Evolutionary conservation across 2,113 vertebrate genomes (phyloP).

Genomic region (Tragelaphus strepsiceros): DNA sequence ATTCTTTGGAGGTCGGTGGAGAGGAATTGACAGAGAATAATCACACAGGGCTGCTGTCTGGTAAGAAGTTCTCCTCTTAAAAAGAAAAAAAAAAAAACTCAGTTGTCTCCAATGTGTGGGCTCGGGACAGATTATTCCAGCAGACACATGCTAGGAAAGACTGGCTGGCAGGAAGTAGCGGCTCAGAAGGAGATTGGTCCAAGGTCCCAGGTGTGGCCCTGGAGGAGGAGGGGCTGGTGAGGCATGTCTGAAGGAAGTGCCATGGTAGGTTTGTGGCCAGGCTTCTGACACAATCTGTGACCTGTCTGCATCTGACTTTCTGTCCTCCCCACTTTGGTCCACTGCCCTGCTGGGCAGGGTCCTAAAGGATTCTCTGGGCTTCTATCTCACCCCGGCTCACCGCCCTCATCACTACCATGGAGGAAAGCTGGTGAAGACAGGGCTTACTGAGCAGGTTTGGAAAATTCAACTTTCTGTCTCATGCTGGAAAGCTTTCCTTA

Average conservation of each 20-base stretch:
- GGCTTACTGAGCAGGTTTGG: neutral
- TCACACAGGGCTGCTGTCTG: neutral
- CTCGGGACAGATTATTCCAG: constrained; percentile 10
- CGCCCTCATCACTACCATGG: neutral
- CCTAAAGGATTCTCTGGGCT: neutral
- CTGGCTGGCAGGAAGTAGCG: neutral
- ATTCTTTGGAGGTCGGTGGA: neutral
- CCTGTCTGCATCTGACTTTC: neutral
- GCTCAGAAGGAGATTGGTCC: neutral
- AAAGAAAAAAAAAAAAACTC: neutral
- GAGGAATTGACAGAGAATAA: neutral
- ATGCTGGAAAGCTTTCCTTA: neutral
- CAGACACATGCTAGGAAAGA: neutral
- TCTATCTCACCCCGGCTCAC: neutral
- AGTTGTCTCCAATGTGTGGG: neutral
- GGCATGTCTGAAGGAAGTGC: neutral
- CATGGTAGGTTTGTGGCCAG: rapidly evolving
- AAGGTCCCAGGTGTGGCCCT: no score
- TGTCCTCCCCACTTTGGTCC: neutral
- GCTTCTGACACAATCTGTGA: neutral
- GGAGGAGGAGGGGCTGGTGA: neutral
- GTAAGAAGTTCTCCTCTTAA: neutral
- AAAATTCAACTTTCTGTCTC: neutral
- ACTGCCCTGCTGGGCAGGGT: neutral
- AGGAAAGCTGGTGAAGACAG: neutral